Conservation (phyloP, 2,113 vertebrate genomes). For the Misgurnus anguillicaudatus region DNA sequence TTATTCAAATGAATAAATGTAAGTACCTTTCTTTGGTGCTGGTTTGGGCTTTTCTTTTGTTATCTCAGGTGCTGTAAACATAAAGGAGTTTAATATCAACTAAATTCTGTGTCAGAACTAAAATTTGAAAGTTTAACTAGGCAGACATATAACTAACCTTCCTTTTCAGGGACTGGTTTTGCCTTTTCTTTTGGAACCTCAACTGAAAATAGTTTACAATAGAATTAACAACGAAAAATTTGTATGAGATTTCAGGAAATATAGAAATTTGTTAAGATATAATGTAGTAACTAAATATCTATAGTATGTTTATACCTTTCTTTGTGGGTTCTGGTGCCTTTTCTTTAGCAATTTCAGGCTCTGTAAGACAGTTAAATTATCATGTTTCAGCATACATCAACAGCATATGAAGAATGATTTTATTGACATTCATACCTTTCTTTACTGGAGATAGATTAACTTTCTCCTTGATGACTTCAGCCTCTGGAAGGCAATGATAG, state of each 20-base stretch:
- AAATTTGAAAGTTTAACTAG: neutral
- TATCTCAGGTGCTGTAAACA: too few relatives aligned
- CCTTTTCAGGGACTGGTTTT: conserved; percentile 52
- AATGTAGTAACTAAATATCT: too few relatives aligned
- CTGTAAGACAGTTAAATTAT: neutral
- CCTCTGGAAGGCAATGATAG: conserved; percentile 2
- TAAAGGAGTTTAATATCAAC: too few relatives aligned
- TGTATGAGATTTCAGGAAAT: too few relatives aligned
- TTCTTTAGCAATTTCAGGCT: conserved; percentile 22
- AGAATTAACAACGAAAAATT: too few relatives aligned
- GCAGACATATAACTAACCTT: conserved; percentile 45
- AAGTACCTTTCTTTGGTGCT: too few relatives aligned
- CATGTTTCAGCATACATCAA: neutral
- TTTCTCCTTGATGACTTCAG: conserved; percentile 37
- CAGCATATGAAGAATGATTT: neutral
- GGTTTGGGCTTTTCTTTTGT: too few relatives aligned
- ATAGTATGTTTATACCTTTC: neutral
- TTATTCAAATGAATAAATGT: too few relatives aligned
- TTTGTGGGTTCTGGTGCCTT: conserved; percentile 9
- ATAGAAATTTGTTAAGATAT: too few relatives aligned
- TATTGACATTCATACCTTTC: conserved; percentile 8
- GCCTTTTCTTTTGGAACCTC: conserved; percentile 54
- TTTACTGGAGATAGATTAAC: conserved; percentile 32
- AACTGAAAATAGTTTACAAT: neutral
- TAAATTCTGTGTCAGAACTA: too few relatives aligned